phyloP scores from a whole-genome alignment of 2,797 vertebrate species.

The Scarus forsteni region DNA sequence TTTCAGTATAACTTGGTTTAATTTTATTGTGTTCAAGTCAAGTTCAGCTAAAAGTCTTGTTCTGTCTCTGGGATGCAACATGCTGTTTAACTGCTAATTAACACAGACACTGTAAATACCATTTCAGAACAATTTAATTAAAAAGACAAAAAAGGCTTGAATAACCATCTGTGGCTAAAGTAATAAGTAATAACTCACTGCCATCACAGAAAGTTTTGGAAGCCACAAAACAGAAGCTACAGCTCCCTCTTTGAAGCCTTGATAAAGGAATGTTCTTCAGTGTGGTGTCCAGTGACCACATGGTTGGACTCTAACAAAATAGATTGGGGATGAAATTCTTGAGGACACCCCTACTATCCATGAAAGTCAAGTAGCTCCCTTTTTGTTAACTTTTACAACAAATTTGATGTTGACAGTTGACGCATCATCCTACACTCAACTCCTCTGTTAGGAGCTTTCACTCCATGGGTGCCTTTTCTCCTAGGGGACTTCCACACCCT shows the following conservation, averaged over 20 bases:
- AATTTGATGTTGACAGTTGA: slow-evolving; percentile 10
- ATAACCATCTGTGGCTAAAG: too few species aligned
- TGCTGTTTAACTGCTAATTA: too few species aligned
- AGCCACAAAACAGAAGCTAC: too few species aligned
- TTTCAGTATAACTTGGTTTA: neutral
- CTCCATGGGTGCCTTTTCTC: slow-evolving; percentile 32
- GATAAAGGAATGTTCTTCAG: neutral
- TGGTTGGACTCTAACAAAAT: neutral
- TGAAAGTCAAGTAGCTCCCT: neutral
- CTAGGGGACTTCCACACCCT: slow-evolving; percentile 12
- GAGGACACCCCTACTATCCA: neutral
- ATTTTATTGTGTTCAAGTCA: too few species aligned
- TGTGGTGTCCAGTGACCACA: neutral
- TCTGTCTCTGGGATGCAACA: too few species aligned
- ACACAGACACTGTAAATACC: too few species aligned
- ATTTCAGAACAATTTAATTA: too few species aligned
- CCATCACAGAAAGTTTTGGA: too few species aligned
- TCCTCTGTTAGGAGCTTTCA: slow-evolving; percentile 19
- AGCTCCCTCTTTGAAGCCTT: neutral
- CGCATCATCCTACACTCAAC: slow-evolving; percentile 25
- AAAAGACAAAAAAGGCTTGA: too few species aligned
- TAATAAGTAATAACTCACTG: too few species aligned
- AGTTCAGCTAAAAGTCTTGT: too few species aligned
- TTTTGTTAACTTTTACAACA: slow-evolving; percentile 9
- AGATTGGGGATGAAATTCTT: too few species aligned